Base-by-base conservation (phyloP, 2,113 vertebrate genomes). In the Phalacrocorax brasilianus region DNA sequence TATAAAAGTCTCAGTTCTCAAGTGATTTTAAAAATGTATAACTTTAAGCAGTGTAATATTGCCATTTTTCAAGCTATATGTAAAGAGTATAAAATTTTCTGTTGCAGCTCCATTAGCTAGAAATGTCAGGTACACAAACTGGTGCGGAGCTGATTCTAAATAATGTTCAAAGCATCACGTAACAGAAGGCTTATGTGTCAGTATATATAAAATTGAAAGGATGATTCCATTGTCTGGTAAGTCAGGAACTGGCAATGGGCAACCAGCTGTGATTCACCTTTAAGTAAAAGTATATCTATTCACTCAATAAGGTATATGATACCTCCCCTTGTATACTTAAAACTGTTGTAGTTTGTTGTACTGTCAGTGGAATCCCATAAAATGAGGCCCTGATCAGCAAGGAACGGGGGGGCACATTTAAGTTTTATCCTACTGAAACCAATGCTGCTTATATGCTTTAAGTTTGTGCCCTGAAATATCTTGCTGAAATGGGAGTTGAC, bases 1-100 rank as follows among this genome's bases (percentile, higher is more conserved):
- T 94, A 80, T 76, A 90, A 90, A 94, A 96, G 91, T 58, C 28
- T 52, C 14, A 67, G 26, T 88, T 95, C 24, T 86, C 38, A 81
- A 93, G 62, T 68, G 21, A 88, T 84, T 67, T 67, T 63, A 47
- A 75, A 83, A 73, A 24, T 0, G 1, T 84, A 66, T 81, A 55
- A 45, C 42, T 76, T 77, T 12, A 71, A 81, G 87, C 65, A 76
- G 44, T 75, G 53, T 93, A 82, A 91, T 75, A 40, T 7, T 71
- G 47, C 35, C 14, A 23, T 72, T 96, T 93, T 33, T 85, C 49
- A 89, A 93, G 66, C 66, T 81, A 78, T 88, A 79, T 33, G 24
- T 72, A 53, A 59, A 74, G 79, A 63, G 20, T 20, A 22, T 75
- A 70, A 55, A 45, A 44, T 63, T 35, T 85, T 55, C 56, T 78